Evolutionary conservation across 2,888 invertebrate genomes (phyloP).

Genomic region (Fragum whitleyi): DNA sequence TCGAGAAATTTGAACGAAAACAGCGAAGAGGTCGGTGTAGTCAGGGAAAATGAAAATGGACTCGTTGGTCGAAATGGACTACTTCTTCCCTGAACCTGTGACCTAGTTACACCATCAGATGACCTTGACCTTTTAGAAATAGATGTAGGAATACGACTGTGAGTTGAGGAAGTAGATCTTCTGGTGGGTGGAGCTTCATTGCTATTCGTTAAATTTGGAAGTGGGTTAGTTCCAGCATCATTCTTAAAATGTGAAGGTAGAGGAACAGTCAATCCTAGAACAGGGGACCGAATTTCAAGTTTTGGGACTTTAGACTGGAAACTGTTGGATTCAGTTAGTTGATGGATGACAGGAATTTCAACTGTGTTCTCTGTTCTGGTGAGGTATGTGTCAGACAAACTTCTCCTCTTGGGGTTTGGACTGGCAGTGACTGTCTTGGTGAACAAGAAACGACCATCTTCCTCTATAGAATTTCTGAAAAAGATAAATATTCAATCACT

Average conservation of each 20-base stretch:
- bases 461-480: slow-evolving; percentile 63
- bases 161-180: slow-evolving; percentile 61
- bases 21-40: slow-evolving; percentile 74
- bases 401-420: slow-evolving; percentile 67
- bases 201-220: slow-evolving; percentile 23
- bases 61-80: slow-evolving; percentile 57
- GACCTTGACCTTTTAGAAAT: slow-evolving; percentile 73
- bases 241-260: slow-evolving; percentile 42
- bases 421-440: slow-evolving; percentile 28
- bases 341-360: slow-evolving; percentile 58
- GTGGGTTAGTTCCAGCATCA: slow-evolving; percentile 21
- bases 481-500: no score
- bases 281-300: slow-evolving; percentile 77
- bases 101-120: slow-evolving; percentile 68
- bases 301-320: slow-evolving; percentile 78
- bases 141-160: slow-evolving; percentile 54
- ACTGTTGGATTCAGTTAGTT: slow-evolving; percentile 35
- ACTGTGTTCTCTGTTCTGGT: slow-evolving; percentile 45
- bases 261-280: slow-evolving; percentile 64
- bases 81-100: slow-evolving; percentile 32
- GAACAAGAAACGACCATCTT: slow-evolving; percentile 34
- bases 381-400: slow-evolving; percentile 70
- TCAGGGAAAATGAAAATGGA: slow-evolving; percentile 77
- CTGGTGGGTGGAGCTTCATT: slow-evolving; percentile 43
- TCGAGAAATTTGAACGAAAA: slow-evolving; percentile 78